Base-by-base conservation (phyloP, 1,140 invertebrate species). In the Coenobita brevimanus region DNA sequence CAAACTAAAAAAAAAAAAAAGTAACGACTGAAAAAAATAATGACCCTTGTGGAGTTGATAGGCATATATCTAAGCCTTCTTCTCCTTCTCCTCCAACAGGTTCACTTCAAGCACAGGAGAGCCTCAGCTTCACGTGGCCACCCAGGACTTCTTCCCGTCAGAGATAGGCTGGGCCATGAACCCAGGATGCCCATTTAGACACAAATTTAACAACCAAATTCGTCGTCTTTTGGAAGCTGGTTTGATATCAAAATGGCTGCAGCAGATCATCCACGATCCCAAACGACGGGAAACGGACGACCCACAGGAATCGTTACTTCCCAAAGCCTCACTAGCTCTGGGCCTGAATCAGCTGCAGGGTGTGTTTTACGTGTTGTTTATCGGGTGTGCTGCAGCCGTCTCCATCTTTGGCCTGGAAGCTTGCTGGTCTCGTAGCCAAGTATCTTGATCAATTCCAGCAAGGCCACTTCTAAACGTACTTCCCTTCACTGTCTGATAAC, bases 161-260 rank as follows among this genome's bases (percentile, higher is more conserved):
- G 86, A 88, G 50, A 88, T 88, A 46, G 86, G 78, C 30, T 88
- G 86, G 86, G 86, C 86, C 4, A 82, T 76, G 78, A 88, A 81
- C 33, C 78, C 86, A 3, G 86, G 86, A 17, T 88, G 86, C 27
- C 86, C 86, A 15, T 88, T 75, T 50, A 46, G 86, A 1, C 4
- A 62, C 8, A 73, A 62, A n/a, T 88, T 88, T 67, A 88, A 82
- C 67, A 27, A 64, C 0, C 67, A 81, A n/a, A 88, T 88, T 67
- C 46, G 86, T 24, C 64, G 67, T 24, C 64, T 88, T 4, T 67
- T 88, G 50, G 86, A 88, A 38, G 78, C 67, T 41, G 86, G 86
- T 1, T 64, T 88, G 36, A 73, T 88, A n/a, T 81, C 62, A 43
- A 71, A 81, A 8, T 88, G 86, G 86, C 78, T 88, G 24, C 17